Base-by-base conservation (phyloP, 1,140 invertebrate genomes). In the Drosophila simulans region DNA sequence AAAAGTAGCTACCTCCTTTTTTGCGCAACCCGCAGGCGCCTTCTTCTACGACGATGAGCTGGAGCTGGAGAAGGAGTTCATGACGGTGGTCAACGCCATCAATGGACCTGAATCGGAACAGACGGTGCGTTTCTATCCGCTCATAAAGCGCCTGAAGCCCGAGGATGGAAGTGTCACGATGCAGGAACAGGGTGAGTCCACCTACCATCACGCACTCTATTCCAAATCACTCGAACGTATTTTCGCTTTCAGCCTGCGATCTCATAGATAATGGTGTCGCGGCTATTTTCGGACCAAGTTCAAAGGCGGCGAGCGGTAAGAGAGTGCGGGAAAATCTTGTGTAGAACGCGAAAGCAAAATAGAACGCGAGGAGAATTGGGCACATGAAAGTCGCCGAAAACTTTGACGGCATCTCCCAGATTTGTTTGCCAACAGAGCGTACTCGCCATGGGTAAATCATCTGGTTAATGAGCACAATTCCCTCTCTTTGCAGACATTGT, bases 221-320 rank as follows among this genome's bases (percentile, higher is more conserved):
- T 17, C 42, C 4, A 20, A 45, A 31, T 12, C 1, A 37, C n/a
- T 58, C 35, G 17, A 37, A 43, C 39, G 3, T 12, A 31, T 64
- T 31, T 66, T 66, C 53, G 25, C 43, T 60, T 89, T 77, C 45
- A 95, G 94, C 92, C 3, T 95, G 94, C 80, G 92, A 94, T 54
- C 84, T 95, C 25, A 57, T 94, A 39, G 83, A 93, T 43, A 93
- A 94, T 77, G 96, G 96, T 39, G 94, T 97, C n/a, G 95, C 94
- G 1, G 96, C 95, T 55, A 95, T 97, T 80, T 96, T 97, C 88
- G 96, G 96, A 15, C 96, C 96, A 17, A 94, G 95, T 80, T 95
- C 95, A 55, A 90, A 93, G 25, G 93, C 94, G 80, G 90, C 90
- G 10, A 94, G 94, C 40, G 94, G 90, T 91, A 76, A 89, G 80